Base-by-base conservation (phyloP, 2,797 vertebrate genomes). In the Eutrigla gurnardus region DNA sequence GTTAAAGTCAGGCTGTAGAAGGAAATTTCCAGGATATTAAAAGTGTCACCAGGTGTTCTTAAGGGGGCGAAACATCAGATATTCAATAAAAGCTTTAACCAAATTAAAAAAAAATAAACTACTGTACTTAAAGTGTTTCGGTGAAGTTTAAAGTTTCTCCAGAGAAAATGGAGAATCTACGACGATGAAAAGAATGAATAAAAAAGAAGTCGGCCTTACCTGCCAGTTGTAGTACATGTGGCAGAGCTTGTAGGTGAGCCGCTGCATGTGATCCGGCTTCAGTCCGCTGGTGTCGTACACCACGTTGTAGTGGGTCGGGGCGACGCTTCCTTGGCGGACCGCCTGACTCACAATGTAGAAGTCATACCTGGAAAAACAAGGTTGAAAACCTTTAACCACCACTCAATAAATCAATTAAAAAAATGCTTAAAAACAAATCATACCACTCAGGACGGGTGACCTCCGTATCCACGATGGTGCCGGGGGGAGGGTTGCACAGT, bases 191-290 rank as follows among this genome's bases (percentile, higher is more conserved):
- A 25, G 25, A 25, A 25, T 25, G 25, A 25, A 25, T 25, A 25
- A 25, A 25, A 25, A 25, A 25, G 25, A 17, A 37, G 4, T 4
- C 46, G 61, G 83, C 90, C 87, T 25, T 93, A 98, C 98, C 89
- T 98, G 96, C 97, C 98, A 99, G 91, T 99, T 99, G 80, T 97
- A 99, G 82, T 99, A 98, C 94, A 99, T 84, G 80, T 99, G 98
- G 74, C 98, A 99, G 2, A 99, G 93, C 68, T 99, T 99, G 92
- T 99, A 99, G 0, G 97, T 98, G 0, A 99, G 91, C 68, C 97
- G 92, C 88, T 99, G 98, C 87, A 99, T 91, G n/a, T 99, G 94
- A 87, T 99, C 98, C 0, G 98, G 98, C 77, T 98, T 99, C 76
- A 99, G 91, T 55, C 95, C 95, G 0, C 96, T 97, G 61, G 75